Percentiles rank a stretch among this genome's conserved stretches.
These are phyloP conservation scores for Falco peregrinus DNA, from an alignment of 2,797 vertebrate species.

Conservation along the genomic window DNA sequence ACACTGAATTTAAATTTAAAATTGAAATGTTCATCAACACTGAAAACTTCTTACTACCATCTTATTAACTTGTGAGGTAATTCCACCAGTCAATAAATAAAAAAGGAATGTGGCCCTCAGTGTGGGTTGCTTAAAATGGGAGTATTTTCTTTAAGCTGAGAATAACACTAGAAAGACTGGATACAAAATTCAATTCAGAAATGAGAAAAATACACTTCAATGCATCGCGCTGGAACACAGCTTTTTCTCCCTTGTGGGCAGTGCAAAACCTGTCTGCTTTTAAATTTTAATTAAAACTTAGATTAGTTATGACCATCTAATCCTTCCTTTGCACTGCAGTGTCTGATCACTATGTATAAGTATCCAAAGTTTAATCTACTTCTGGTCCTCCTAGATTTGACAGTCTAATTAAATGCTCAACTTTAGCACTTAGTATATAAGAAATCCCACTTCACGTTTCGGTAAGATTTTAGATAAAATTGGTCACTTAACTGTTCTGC, in stretches of 20 bases:
- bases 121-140: not conserved
- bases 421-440: conserved; percentile 34
- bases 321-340: conserved; percentile 41
- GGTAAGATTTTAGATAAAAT: conserved; percentile 32
- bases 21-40: not conserved
- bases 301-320: conserved; percentile 63
- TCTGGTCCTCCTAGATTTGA: conserved; percentile 52
- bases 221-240: not conserved
- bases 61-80: not conserved
- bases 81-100: conserved; percentile 3
- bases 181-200: conserved; percentile 17
- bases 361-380: conserved; percentile 61
- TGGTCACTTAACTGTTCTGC: conserved; percentile 6
- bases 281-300: conserved; percentile 68
- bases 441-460: conserved; percentile 19
- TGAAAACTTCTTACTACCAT: not conserved
- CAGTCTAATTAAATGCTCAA: conserved; percentile 64
- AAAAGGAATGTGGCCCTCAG: not conserved
- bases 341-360: conserved; percentile 31
- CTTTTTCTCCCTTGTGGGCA: conserved; percentile 23
- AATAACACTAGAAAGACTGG: not conserved
- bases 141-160: not conserved
- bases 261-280: conserved; percentile 29
- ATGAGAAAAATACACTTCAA: conserved; percentile 18
- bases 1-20: not conserved